These are phyloP conservation scores for Ctenomys sociabilis DNA, from an alignment of 2,113 vertebrate genomes.

Conservation along the genomic window DNA sequence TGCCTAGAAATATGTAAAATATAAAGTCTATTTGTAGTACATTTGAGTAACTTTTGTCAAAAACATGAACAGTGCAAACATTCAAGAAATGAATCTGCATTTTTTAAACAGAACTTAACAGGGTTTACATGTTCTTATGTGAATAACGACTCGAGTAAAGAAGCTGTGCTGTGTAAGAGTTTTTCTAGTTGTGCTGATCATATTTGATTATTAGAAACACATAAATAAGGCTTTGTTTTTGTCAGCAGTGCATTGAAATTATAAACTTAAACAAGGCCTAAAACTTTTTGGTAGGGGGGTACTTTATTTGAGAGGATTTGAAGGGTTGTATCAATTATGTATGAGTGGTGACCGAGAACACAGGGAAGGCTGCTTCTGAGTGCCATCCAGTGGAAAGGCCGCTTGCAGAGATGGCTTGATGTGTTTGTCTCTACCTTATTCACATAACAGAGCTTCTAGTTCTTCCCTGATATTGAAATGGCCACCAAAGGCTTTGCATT, in stretches of 20 bases:
- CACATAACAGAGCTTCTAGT: not conserved
- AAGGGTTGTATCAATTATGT: not conserved
- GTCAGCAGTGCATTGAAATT: not conserved
- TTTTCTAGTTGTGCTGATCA: not conserved
- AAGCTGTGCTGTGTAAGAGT: not conserved
- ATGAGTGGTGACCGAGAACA: not conserved
- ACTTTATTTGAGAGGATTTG: not conserved
- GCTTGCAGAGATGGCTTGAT: not conserved
- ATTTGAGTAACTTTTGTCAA: not conserved
- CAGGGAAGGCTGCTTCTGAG: not conserved
- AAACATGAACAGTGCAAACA: not conserved
- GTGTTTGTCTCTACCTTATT: not conserved
- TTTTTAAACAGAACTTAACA: slow-evolving; percentile 30
- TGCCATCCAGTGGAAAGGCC: not conserved
- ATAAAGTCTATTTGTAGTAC: not conserved
- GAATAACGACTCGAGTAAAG: not conserved
- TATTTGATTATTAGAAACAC: not conserved
- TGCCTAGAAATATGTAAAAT: not conserved
- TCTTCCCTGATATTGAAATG: not conserved
- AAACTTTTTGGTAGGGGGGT: not conserved
- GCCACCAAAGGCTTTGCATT: not conserved
- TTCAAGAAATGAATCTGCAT: not conserved
- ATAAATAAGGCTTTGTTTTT: slow-evolving; percentile 44
- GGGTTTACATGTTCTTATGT: not conserved
- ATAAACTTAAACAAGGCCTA: not conserved